phyloP scores from a whole-genome alignment of 2,888 invertebrate species.

The Aproaerema taeniolella region DNA sequence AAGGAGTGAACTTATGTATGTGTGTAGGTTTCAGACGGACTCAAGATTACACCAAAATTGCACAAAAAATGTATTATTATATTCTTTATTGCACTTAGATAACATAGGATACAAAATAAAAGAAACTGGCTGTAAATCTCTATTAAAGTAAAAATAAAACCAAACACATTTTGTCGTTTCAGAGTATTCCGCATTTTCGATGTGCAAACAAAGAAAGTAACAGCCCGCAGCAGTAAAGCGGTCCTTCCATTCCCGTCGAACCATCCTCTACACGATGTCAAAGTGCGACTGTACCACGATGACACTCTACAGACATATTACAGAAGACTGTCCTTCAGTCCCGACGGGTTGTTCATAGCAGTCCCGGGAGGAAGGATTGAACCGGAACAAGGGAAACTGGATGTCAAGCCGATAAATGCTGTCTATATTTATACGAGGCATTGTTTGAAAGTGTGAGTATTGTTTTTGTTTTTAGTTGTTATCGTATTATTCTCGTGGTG shows the following conservation, averaged over 20 bases:
- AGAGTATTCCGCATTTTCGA: conserved; percentile 85
- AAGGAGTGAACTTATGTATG: no score
- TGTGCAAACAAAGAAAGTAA: conserved; percentile 80
- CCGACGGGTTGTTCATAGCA: conserved; percentile 93
- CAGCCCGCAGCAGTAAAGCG: conserved; percentile 82
- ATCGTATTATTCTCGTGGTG: no score
- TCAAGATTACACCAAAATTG: no score
- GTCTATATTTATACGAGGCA: conserved; percentile 79
- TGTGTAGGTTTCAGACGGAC: no score
- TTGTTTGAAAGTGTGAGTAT: conserved; percentile 77
- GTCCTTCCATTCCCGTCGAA: conserved; percentile 71
- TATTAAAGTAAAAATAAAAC: no score
- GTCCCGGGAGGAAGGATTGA: conserved; percentile 93
- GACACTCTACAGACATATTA: conserved; percentile 97
- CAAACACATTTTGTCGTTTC: conserved; percentile 24
- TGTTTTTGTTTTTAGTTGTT: background rate
- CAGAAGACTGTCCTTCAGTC: conserved; percentile 91
- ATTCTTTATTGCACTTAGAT: no score
- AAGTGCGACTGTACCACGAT: conserved; percentile 89
- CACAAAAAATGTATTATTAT: no score
- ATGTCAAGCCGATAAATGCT: conserved; percentile 76
- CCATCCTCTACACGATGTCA: conserved; percentile 78
- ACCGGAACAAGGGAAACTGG: conserved; percentile 76
- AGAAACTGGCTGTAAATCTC: no score
- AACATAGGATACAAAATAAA: no score